Evolutionary conservation across 2,113 vertebrate genomes (phyloP).

Genomic region (Petrocephalus microphthalmus): DNA sequence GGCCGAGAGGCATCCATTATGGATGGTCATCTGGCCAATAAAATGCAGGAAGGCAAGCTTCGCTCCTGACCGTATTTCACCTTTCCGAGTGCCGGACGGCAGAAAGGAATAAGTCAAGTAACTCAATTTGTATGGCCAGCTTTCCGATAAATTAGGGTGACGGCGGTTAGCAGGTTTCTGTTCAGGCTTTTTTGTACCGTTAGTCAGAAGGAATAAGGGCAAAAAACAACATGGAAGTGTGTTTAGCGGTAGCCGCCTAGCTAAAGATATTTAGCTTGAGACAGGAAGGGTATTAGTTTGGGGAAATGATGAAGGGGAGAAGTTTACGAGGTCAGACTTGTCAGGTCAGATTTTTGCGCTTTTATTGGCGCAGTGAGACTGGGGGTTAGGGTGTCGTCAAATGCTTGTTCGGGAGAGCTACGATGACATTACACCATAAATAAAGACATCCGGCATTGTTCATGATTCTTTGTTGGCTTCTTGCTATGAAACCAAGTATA

Average conservation of each 20-base stretch:
- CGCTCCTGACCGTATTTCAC: too few species aligned
- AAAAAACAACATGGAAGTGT: neutral
- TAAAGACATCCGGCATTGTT: neutral
- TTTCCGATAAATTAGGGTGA: neutral
- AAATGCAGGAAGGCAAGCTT: too few species aligned
- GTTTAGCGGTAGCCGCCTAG: neutral
- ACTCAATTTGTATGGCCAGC: neutral
- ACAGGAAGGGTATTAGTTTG: neutral
- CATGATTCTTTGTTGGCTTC: neutral
- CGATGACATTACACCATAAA: neutral
- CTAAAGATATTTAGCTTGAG: neutral
- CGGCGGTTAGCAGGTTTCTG: neutral
- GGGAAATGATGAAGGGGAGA: neutral
- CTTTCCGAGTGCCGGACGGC: too few species aligned
- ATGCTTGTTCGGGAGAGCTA: neutral
- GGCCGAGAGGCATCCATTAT: neutral
- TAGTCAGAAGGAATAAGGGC: neutral
- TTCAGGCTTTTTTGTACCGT: neutral
- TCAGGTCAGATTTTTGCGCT: neutral
- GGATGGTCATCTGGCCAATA: neutral
- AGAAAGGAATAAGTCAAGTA: too few species aligned
- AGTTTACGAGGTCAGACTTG: neutral
- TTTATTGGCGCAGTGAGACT: neutral
- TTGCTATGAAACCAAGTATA: neutral
- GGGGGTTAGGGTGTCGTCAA: neutral